Conservation (phyloP, 1,140 invertebrate genomes). For the Telenomus remus region DNA sequence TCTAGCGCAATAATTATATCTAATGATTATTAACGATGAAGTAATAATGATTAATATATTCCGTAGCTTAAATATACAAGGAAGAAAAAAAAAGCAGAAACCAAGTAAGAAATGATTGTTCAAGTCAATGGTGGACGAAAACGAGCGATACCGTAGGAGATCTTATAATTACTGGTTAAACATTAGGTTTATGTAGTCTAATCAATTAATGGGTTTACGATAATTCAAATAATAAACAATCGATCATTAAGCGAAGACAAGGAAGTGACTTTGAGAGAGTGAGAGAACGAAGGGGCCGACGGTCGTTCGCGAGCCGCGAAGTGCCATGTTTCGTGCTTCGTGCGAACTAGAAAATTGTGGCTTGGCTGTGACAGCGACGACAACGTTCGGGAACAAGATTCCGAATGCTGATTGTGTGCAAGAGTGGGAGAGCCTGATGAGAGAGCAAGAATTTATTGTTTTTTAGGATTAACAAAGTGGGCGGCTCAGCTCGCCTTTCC, state of each 20-base stretch:
- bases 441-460: slow-evolving; percentile 49
- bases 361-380: slow-evolving; percentile 67
- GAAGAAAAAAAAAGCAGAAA: too few relatives aligned
- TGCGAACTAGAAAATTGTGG: slow-evolving; percentile 56
- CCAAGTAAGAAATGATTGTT: slow-evolving; percentile 37
- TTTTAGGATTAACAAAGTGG: slow-evolving; percentile 52
- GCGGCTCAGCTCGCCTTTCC: slow-evolving; percentile 61
- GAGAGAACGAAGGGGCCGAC: slow-evolving; percentile 12
- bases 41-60: slow-evolving; percentile 52
- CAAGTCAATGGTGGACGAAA: slow-evolving; percentile 56
- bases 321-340: slow-evolving; percentile 28
- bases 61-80: slow-evolving; percentile 51
- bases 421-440: slow-evolving; percentile 40
- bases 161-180: slow-evolving; percentile 50
- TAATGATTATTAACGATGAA: slow-evolving; percentile 40
- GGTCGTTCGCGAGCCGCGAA: slow-evolving; percentile 9
- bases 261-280: not conserved
- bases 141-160: slow-evolving; percentile 49
- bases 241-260: not conserved
- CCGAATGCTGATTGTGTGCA: slow-evolving; percentile 28
- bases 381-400: slow-evolving; percentile 42
- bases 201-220: slow-evolving; percentile 44
- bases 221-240: slow-evolving; percentile 32
- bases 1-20: slow-evolving; percentile 59
- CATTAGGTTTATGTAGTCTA: slow-evolving; percentile 41